A percentile compares a stretch with the other conserved stretches of the same genome.
Evolutionary conservation across 2,113 vertebrate genomes (phyloP).

Genomic region (Dasyurus viverrinus): DNA sequence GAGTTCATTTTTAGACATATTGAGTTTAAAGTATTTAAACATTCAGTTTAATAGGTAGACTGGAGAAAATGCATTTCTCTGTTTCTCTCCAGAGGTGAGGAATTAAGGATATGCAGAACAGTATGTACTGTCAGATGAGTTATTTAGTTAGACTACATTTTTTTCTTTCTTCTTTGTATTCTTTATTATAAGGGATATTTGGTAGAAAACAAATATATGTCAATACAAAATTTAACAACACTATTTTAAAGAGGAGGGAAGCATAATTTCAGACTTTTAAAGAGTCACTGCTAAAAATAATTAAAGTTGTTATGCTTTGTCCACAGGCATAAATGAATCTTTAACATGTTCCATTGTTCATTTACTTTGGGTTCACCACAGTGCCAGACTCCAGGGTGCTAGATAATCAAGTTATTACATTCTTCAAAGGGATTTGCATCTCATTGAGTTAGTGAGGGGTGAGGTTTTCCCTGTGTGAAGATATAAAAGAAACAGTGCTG

Average conservation of each 20-base stretch:
- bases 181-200: not conserved
- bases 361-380: not conserved
- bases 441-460: not conserved
- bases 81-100: not conserved
- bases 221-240: not conserved
- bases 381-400: not conserved
- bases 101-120: not conserved
- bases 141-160: not conserved
- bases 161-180: not conserved
- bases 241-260: not conserved
- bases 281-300: not conserved
- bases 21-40: not conserved
- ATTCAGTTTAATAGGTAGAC: not conserved
- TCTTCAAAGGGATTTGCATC: not conserved
- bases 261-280: not conserved
- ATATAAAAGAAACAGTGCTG: not conserved
- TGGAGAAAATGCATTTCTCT: too few relatives aligned
- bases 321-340: not conserved
- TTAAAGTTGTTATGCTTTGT: not conserved
- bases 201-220: not conserved
- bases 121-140: not conserved
- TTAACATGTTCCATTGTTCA: not conserved
- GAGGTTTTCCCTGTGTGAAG: not conserved
- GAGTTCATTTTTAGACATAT: not conserved
- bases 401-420: not conserved